Conservation (phyloP, 2,888 invertebrate species). For the Drepanosiphum platanoidis region DNA sequence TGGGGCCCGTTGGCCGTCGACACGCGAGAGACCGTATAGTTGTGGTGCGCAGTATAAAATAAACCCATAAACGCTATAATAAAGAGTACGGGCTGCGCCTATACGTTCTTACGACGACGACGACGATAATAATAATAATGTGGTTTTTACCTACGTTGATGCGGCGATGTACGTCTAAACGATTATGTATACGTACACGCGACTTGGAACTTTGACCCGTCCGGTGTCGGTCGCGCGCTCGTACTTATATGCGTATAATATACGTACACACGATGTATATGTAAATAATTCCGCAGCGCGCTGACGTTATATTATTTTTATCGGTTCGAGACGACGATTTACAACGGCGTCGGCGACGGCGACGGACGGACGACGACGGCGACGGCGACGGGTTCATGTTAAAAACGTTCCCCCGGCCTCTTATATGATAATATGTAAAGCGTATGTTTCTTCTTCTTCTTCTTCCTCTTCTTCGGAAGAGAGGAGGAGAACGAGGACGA, state of each 20-base stretch:
- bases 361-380: constrained; percentile 24
- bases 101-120: too few relatives aligned
- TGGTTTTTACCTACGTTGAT: too few relatives aligned
- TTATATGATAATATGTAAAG: background rate
- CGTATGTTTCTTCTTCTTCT: background rate
- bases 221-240: constrained; percentile 45
- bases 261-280: constrained; percentile 22
- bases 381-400: constrained; percentile 41
- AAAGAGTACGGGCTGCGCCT: background rate
- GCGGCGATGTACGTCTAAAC: background rate
- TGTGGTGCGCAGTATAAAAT: background rate
- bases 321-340: constrained; percentile 47
- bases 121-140: background rate
- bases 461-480: background rate
- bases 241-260: too few relatives aligned
- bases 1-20: too few relatives aligned
- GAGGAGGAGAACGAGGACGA: too few relatives aligned
- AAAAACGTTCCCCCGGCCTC: background rate
- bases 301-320: constrained; percentile 48
- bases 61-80: background rate
- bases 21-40: too few relatives aligned
- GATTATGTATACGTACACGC: background rate
- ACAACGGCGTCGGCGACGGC: constrained; percentile 39
- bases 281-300: constrained; percentile 41
- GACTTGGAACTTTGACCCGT: constrained; percentile 50